Percentiles rank a stretch among this genome's conserved stretches.
Evolutionary conservation across 2,113 vertebrate genomes (phyloP).

Genomic region (Gasterosteus nipponicus): DNA sequence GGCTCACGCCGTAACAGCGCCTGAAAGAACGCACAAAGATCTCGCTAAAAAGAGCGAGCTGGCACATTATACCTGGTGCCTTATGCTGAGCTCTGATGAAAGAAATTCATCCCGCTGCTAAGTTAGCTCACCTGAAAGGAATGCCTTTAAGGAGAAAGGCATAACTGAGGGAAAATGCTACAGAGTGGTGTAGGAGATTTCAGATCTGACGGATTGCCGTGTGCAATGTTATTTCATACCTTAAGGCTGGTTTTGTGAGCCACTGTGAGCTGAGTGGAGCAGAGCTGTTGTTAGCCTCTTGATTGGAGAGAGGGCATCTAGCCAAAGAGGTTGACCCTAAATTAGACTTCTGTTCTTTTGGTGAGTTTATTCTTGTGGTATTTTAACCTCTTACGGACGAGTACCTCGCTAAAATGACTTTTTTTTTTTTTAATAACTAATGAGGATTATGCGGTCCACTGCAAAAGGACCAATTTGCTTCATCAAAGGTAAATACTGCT

Average conservation of each 20-base stretch:
- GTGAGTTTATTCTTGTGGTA: conserved; percentile 21
- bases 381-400: conserved; percentile 7
- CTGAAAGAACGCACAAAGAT: conserved; percentile 58
- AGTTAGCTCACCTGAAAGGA: conserved; percentile 69
- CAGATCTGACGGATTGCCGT: conserved; percentile 35
- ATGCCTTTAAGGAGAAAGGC: conserved; percentile 57
- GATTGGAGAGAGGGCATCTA: conserved; percentile 60
- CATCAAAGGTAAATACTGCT: not conserved
- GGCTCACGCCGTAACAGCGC: conserved; percentile 38
- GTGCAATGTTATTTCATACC: conserved; percentile 42
- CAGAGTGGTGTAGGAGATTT: conserved; percentile 51
- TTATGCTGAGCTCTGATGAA: conserved; percentile 69
- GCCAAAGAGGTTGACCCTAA: conserved; percentile 29
- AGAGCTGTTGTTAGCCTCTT: conserved; percentile 37
- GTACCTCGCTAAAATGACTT: not conserved
- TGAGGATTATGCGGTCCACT: not conserved
- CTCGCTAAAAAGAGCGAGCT: conserved; percentile 50
- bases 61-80: conserved; percentile 57
- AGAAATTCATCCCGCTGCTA: conserved; percentile 64
- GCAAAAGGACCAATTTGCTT: not conserved
- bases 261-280: conserved; percentile 39
- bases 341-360: conserved; percentile 15
- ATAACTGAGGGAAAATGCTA: conserved; percentile 50
- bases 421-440: not conserved
- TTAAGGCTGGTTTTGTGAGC: conserved; percentile 41